Evolutionary conservation across 2,797 vertebrate genomes (phyloP).

Genomic region (Esox masquinongy): DNA sequence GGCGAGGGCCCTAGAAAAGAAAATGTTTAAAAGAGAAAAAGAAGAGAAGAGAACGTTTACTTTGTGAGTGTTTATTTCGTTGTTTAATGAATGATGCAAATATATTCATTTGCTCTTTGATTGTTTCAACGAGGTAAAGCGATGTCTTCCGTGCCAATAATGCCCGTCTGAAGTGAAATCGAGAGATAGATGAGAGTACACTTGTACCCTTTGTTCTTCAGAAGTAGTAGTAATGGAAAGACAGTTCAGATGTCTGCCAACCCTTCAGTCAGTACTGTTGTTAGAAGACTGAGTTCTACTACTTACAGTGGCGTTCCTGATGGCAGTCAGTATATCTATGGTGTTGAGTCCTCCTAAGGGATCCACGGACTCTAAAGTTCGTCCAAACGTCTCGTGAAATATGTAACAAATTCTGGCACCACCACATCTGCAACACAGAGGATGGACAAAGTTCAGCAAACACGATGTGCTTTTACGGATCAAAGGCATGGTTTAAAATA

Average conservation of each 20-base stretch:
- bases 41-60: neutral
- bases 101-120: no score
- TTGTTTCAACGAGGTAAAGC: neutral
- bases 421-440: constrained; percentile 82
- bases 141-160: no score
- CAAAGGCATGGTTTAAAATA: neutral
- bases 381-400: constrained; percentile 98
- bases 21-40: neutral
- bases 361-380: constrained; percentile 97
- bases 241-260: neutral
- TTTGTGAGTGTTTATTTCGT: no score
- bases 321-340: constrained; percentile 96
- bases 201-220: neutral
- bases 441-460: neutral
- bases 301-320: constrained; percentile 96
- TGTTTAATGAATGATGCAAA: no score
- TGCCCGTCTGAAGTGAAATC: neutral
- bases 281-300: neutral
- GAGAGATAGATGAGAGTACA: neutral
- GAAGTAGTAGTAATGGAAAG: neutral
- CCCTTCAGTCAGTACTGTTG: neutral
- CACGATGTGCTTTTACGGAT: neutral
- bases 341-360: constrained; percentile 96
- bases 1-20: constrained; percentile 86
- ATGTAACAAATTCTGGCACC: constrained; percentile 98